Base-by-base conservation (phyloP, 2,113 vertebrate species). In the Grallaria varia region DNA sequence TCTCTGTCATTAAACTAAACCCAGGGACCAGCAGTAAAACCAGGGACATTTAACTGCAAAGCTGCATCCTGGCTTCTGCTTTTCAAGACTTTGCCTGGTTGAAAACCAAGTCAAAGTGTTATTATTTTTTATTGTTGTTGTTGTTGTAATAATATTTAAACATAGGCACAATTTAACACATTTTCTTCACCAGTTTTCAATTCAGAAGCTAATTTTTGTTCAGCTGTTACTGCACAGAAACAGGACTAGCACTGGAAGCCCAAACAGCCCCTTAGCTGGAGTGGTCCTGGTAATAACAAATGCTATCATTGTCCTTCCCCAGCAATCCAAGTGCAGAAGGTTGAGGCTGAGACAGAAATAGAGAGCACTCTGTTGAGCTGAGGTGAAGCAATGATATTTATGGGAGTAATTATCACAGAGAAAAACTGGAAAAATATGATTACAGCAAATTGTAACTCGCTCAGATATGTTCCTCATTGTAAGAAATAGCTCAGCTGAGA, bases 401-500 rank as follows among this genome's bases (percentile, higher is more conserved):
- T 84, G 81, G 92, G 91, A 97, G 93, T 86, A 97, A 97, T 92
- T 75, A 95, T 94, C 74, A 87, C 95, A 87, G 79, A 95, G 67
- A 95, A 96, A 95, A 81, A 92, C 94, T 89, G 82, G 93, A 84
- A 95, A 97, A 96, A 91, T 91, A 89, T 92, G 86, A 91, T 91
- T 97, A 96, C 91, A 52, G 58, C 76, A 95, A 96, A 95, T 85
- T 87, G 90, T 92, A 90, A 95, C 25, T 76, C 84, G 69, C 92
- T 96, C 90, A 66, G 75, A 91, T 93, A 63, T 78, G 44, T 92
- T 89, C 81, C 94, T 89, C 13, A 2, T 85, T 90, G 78, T 88
- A 94, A 94, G 89, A 96, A 91, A 80, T 91, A 92, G 79, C 93
- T 96, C 49, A 95, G 62, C 71, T 78, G 93, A 96, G 72, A 79